A percentile compares a stretch with the other conserved stretches of the same genome.
Evolutionary conservation across 2,888 invertebrate genomes (phyloP).

Genomic region (Parapristionchus giblindavisi): DNA sequence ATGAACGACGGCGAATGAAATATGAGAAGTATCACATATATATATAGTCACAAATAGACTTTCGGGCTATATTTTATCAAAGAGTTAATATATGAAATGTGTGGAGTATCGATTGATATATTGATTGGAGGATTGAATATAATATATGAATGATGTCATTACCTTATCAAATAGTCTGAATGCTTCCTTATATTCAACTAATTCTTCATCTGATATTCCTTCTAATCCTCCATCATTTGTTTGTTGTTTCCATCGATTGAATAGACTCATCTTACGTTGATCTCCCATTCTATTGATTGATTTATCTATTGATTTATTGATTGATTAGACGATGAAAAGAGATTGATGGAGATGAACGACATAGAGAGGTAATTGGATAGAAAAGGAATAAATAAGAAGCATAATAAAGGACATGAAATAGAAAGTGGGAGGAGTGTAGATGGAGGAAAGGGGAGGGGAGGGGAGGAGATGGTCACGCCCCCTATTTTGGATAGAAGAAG

Average conservation of each 20-base stretch:
- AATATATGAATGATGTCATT: neutral
- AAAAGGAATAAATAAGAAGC: neutral
- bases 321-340: neutral
- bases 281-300: conserved; percentile 47
- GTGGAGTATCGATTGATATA: neutral
- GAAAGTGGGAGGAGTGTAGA: neutral
- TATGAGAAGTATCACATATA: too few species aligned
- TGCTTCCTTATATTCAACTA: conserved; percentile 69
- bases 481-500: too few species aligned
- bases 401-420: neutral
- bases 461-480: neutral
- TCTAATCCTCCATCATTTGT: conserved; percentile 58
- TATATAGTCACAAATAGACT: too few species aligned
- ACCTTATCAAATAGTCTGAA: conserved; percentile 70
- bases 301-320: neutral
- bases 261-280: conserved; percentile 64
- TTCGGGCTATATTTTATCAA: too few species aligned
- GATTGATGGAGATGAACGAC: neutral
- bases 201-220: conserved; percentile 68
- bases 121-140: conserved; percentile 6
- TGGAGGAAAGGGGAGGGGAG: conserved; percentile 11
- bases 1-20: neutral
- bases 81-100: too few species aligned
- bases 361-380: neutral
- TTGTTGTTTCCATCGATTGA: conserved; percentile 66